Conservation (phyloP, 2,113 vertebrate species). For the Emydura subglobosa region DNA sequence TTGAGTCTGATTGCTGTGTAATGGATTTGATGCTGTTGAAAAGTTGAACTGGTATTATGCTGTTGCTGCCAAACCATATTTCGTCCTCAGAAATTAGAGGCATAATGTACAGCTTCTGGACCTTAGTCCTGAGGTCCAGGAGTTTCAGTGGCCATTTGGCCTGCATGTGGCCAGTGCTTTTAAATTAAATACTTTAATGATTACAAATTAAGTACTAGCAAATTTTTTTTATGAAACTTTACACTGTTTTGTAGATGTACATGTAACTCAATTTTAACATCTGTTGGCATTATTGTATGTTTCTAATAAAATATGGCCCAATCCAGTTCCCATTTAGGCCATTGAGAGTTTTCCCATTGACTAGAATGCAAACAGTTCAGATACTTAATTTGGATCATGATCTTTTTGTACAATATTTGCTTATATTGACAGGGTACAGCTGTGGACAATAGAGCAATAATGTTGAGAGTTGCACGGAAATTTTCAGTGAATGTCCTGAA, state of each 20-base stretch:
- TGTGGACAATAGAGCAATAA: conserved; percentile 1
- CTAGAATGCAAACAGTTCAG: rapidly evolving
- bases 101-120: rapidly evolving
- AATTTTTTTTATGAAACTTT: not conserved
- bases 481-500: conserved; percentile 4
- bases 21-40: not conserved
- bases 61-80: not conserved
- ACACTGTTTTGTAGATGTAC: rapidly evolving
- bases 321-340: not conserved
- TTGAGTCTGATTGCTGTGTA: not conserved
- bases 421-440: conserved; percentile 28
- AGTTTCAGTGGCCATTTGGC: rapidly evolving
- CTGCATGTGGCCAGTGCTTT: not conserved
- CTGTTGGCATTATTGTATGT: rapidly evolving
- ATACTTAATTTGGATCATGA: not conserved
- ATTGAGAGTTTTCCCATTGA: rapidly evolving
- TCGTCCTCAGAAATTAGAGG: not conserved
- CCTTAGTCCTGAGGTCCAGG: rapidly evolving
- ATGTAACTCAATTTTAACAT: not conserved
- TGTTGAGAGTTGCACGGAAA: conserved; percentile 59
- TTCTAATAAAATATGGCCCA: not conserved
- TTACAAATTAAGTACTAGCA: not conserved
- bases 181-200: not conserved
- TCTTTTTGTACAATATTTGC: rapidly evolving
- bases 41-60: not conserved